phyloP scores from a whole-genome alignment of 2,888 invertebrate genomes.

The Disparrhopalites patrizii region DNA sequence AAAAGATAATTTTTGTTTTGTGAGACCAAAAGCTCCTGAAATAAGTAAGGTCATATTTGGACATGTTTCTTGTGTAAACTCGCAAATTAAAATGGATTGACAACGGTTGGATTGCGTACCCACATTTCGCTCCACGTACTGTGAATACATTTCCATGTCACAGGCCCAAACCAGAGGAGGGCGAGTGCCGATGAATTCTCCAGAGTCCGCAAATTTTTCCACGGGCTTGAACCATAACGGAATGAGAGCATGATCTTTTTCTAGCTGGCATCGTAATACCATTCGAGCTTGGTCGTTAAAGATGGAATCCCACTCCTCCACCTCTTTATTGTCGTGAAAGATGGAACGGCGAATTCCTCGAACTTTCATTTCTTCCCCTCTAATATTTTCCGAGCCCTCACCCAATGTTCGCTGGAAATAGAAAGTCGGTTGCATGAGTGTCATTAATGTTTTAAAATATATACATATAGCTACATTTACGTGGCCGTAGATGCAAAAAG shows the following conservation, averaged over 20 bases:
- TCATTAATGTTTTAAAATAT: too few species aligned
- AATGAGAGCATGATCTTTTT: constrained; percentile 42
- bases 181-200: constrained; percentile 34
- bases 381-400: constrained; percentile 39
- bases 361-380: constrained; percentile 39
- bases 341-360: constrained; percentile 41
- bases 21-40: constrained; percentile 32
- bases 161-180: constrained; percentile 43
- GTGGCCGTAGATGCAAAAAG: too few species aligned
- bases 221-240: constrained; percentile 45
- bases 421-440: too few species aligned
- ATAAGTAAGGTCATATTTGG: constrained; percentile 2
- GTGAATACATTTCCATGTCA: constrained; percentile 44
- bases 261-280: constrained; percentile 42
- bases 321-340: constrained; percentile 21
- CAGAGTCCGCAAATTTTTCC: constrained; percentile 15
- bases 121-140: constrained; percentile 37
- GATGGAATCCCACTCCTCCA: constrained; percentile 42
- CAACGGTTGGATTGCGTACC: neutral
- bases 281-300: constrained; percentile 38
- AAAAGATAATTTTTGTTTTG: constrained; percentile 38
- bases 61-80: constrained; percentile 1
- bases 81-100: neutral
- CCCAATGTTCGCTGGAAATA: constrained; percentile 36
- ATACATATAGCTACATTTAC: too few species aligned